Base-by-base conservation (phyloP, 1,140 invertebrate species). In the Contarinia nasturtii region DNA sequence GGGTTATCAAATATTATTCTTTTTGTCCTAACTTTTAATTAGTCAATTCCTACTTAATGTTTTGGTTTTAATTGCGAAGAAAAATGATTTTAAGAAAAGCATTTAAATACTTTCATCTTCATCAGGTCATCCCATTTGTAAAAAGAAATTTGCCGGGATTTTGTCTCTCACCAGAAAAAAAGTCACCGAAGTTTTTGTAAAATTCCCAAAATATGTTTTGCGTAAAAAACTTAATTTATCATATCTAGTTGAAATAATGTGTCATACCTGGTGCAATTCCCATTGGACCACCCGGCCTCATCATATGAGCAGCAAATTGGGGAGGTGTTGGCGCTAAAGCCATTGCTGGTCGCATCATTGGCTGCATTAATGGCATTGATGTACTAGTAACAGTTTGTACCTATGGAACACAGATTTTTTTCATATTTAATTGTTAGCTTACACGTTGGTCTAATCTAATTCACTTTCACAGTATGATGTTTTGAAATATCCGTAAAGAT, bases 191-290 rank as follows among this genome's bases (percentile, higher is more conserved):
- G n/a, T n/a, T n/a, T n/a, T n/a, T n/a, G n/a, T 27, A 27, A 27
- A 27, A 27, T 27, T 27, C 27, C 3, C 27, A 27, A 10, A 27
- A 27, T 27, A 5, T 27, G 3, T 3, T 27, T 27, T 10, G 4
- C 27, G 10, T 27, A 27, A 3, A 10, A 27, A 27, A 3, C 27
- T 27, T 27, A 27, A 27, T 27, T 38, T 38, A 38, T 3, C 5
- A 5, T 20, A 12, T 43, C 12, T 20, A 20, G 2, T 21, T 43
- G n/a, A 43, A 43, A 43, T 43, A 5, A 19, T 5, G 11, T 18
- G 18, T 18, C 74, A 69, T 71, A 81, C 79, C 77, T 74, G 79
- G 76, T 51, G 77, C 77, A 65, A 81, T 71, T 59, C 74, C 59
- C 41, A 43, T 43, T 18, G 41, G 78, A 73, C 55, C 69, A 55